Evolutionary conservation across 2,888 invertebrate species (phyloP).

Genomic region (Mesopsocus fuscifrons): DNA sequence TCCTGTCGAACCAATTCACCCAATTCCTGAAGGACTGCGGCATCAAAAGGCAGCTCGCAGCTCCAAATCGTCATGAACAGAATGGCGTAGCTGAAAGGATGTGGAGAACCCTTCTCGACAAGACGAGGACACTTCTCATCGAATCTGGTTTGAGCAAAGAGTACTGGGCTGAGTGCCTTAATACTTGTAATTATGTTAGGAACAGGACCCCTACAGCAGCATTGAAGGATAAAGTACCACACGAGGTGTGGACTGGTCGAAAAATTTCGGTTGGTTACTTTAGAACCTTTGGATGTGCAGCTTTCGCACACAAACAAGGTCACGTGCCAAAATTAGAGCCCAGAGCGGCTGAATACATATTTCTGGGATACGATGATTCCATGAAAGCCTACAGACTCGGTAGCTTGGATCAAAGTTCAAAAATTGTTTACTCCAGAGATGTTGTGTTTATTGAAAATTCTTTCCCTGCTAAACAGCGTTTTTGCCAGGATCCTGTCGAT

Average conservation of each 20-base stretch:
- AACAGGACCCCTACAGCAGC: constrained; percentile 18
- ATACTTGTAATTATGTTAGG: constrained; percentile 17
- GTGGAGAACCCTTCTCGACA: constrained; percentile 19
- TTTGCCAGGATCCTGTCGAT: no score
- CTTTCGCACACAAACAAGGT: constrained; percentile 8
- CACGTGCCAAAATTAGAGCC: constrained; percentile 8
- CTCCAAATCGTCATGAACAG: constrained; percentile 19
- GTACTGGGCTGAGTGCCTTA: constrained; percentile 21
- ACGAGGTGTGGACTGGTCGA: constrained; percentile 14
- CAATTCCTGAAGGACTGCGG: neutral
- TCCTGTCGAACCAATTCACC: neutral
- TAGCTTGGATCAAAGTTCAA: neutral
- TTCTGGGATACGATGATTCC: constrained; percentile 1
- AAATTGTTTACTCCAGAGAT: constrained; percentile 1
- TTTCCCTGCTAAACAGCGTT: neutral
- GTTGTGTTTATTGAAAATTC: constrained; percentile 2
- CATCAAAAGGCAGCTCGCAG: constrained; percentile 5
- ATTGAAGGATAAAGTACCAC: constrained; percentile 14
- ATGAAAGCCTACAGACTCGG: constrained; percentile 9
- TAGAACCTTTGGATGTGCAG: constrained; percentile 17
- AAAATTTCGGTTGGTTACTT: constrained; percentile 16
- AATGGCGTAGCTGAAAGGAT: constrained; percentile 20
- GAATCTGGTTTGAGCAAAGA: constrained; percentile 16
- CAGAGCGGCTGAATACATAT: neutral
- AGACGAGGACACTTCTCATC: constrained; percentile 18